Conservation (phyloP, 2,888 invertebrate species). For the Ormyrus nitidulus region DNA sequence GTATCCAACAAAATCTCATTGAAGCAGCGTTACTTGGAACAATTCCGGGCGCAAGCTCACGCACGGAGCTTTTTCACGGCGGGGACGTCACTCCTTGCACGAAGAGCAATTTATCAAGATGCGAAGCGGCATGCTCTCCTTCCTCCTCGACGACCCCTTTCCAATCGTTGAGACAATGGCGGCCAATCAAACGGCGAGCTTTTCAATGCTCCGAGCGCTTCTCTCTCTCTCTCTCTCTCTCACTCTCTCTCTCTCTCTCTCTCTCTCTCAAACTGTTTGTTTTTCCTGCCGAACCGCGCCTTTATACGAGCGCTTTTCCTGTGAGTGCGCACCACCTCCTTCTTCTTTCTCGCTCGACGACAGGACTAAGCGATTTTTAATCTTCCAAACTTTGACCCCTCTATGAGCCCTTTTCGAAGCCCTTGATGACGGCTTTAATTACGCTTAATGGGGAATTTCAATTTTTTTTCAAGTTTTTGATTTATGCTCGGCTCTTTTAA, state of each 20-base stretch:
- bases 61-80: not conserved
- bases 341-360: not conserved
- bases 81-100: conserved; percentile 27
- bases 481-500: too few species aligned
- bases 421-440: not conserved
- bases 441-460: too few species aligned
- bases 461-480: too few species aligned
- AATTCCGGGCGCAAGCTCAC: too few species aligned
- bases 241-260: not conserved
- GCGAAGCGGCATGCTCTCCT: not conserved
- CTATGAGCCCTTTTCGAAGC: not conserved
- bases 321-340: not conserved
- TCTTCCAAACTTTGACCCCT: conserved; percentile 40
- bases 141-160: conserved; percentile 11
- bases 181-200: conserved; percentile 52
- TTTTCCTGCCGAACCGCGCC: conserved; percentile 16
- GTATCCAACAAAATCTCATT: too few species aligned
- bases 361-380: conserved; percentile 49
- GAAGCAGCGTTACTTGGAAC: too few species aligned
- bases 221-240: not conserved
- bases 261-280: conserved; percentile 24
- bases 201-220: conserved; percentile 36
- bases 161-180: conserved; percentile 48
- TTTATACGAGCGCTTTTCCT: conserved; percentile 24
- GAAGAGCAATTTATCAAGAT: conserved; percentile 52